phyloP scores from a whole-genome alignment of 2,797 vertebrate species.

The Orestias chungarensis region DNA sequence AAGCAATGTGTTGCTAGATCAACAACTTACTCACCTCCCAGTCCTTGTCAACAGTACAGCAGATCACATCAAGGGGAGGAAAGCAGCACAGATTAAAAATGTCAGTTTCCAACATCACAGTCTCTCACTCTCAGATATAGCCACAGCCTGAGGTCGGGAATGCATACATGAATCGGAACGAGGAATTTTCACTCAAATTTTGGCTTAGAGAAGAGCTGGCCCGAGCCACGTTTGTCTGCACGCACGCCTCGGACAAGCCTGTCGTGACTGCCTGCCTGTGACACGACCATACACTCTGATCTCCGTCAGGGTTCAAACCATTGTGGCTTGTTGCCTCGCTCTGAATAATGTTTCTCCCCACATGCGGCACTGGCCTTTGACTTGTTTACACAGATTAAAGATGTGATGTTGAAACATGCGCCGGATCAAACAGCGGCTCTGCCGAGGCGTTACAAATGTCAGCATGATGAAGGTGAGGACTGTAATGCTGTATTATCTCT shows the following conservation, averaged over 20 bases:
- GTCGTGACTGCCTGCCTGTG: conserved; percentile 53
- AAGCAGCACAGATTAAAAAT: conserved; percentile 74
- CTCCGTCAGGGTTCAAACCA: conserved; percentile 39
- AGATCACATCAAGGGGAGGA: conserved; percentile 62
- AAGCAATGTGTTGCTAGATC: conserved; percentile 42
- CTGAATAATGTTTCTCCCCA: conserved; percentile 56
- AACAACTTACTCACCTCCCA: conserved; percentile 31
- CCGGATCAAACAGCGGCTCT: conserved; percentile 49
- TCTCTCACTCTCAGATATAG: conserved; percentile 59
- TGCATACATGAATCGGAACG: conserved; percentile 40
- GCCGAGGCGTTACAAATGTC: conserved; percentile 67
- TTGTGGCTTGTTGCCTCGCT: conserved; percentile 29
- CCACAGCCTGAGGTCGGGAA: conserved; percentile 46
- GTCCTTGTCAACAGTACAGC: conserved; percentile 43
- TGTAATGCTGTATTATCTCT: conserved; percentile 66
- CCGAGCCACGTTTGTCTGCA: conserved; percentile 14
- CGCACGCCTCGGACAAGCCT: conserved; percentile 46
- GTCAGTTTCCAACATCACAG: conserved; percentile 68
- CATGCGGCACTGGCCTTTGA: conserved; percentile 63
- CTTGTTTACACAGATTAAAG: conserved; percentile 75
- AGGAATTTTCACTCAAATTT: conserved; percentile 37
- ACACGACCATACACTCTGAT: conserved; percentile 58
- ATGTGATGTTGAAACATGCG: conserved; percentile 67
- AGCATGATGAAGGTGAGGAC: conserved; percentile 71
- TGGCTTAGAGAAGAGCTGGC: conserved; percentile 37